Percentiles rank a stretch among this genome's conserved stretches.
Conservation (phyloP, 2,797 vertebrate genomes). For the Schizothorax lantsangensis region DNA sequence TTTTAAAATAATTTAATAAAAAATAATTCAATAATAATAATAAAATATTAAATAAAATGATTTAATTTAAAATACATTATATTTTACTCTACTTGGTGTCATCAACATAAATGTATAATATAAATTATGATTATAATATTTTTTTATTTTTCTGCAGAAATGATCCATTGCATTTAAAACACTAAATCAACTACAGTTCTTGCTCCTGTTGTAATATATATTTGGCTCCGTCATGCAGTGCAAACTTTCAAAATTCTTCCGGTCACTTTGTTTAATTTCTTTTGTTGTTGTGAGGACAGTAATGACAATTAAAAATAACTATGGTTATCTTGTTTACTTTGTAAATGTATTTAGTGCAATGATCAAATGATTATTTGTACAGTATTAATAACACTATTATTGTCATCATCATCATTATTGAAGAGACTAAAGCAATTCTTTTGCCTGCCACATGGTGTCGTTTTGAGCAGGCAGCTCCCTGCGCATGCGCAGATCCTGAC, state of each 20-base stretch:
- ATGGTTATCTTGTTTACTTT: no score
- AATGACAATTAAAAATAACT: no score
- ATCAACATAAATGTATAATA: not conserved
- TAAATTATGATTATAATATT: not conserved
- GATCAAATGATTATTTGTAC: no score
- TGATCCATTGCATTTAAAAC: not conserved
- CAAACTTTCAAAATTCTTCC: not conserved
- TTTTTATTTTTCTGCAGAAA: not conserved
- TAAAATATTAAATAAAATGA: not conserved
- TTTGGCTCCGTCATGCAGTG: not conserved
- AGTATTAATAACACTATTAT: not conserved
- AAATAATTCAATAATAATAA: not conserved
- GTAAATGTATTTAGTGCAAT: no score
- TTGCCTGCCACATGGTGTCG: not conserved
- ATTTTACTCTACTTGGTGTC: not conserved
- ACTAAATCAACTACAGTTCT: not conserved
- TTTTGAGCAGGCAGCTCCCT: not conserved
- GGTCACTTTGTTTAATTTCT: not conserved
- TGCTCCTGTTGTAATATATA: not conserved
- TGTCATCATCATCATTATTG: not conserved
- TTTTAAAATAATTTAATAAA: not conserved
- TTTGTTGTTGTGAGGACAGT: no score
- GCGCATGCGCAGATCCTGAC: conserved; percentile 59
- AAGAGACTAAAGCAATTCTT: not conserved
- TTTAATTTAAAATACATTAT: not conserved